Conservation (phyloP, 2,888 invertebrate genomes). For the Flabesymbios commensalis region DNA sequence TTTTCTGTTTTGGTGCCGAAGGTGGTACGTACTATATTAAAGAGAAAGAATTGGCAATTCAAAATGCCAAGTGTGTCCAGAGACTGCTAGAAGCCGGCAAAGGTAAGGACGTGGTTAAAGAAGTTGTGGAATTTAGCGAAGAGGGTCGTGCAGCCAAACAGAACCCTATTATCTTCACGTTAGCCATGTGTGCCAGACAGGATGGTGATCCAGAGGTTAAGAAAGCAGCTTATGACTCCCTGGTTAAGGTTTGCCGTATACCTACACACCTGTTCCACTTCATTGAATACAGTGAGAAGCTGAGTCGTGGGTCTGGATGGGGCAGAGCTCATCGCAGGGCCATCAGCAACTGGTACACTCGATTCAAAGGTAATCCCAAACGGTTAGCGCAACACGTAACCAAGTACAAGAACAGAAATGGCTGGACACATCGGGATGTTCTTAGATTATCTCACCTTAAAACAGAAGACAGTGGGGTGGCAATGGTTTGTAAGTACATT, state of each 20-base stretch:
- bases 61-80: constrained; percentile 50
- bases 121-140: constrained; percentile 50
- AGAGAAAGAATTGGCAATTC: constrained; percentile 48
- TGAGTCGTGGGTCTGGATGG: constrained; percentile 63
- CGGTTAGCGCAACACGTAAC: constrained; percentile 71
- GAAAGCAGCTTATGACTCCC: constrained; percentile 65
- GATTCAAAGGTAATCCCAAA: constrained; percentile 61
- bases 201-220: constrained; percentile 46
- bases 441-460: constrained; percentile 59
- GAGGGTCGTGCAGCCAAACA: constrained; percentile 61
- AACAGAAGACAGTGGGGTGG: constrained; percentile 31
- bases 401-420: constrained; percentile 69
- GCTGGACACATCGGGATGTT: constrained; percentile 76
- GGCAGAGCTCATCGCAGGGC: constrained; percentile 71
- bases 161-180: constrained; percentile 67
- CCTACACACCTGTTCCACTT: constrained; percentile 72
- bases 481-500: constrained; percentile 37
- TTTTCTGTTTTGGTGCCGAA: constrained; percentile 56
- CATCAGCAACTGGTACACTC: constrained; percentile 71
- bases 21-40: constrained; percentile 54
- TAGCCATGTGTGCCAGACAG: constrained; percentile 68
- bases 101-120: constrained; percentile 51
- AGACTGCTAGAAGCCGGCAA: constrained; percentile 50
- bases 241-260: constrained; percentile 67
- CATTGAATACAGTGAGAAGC: constrained; percentile 66